phyloP scores from a whole-genome alignment of 2,888 invertebrate genomes.

The Timandra comae region DNA sequence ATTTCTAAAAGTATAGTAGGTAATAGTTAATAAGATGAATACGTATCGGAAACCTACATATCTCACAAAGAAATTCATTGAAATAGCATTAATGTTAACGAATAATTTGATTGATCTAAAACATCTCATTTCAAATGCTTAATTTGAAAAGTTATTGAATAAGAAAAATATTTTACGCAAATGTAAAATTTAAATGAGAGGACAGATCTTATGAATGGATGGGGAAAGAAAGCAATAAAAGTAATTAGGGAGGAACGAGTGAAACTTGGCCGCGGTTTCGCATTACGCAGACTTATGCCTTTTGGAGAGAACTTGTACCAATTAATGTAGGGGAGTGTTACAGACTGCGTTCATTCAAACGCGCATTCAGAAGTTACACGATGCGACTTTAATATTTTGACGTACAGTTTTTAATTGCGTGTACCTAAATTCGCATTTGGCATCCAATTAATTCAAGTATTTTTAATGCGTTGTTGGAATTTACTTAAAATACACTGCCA shows the following conservation, averaged over 20 bases:
- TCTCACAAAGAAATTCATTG: too few relatives aligned
- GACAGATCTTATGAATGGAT: slow-evolving; percentile 42
- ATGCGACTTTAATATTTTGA: too few relatives aligned
- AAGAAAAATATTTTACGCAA: slow-evolving; percentile 12
- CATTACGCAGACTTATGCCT: slow-evolving; percentile 52
- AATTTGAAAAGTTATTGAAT: slow-evolving; percentile 12
- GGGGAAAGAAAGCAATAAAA: slow-evolving; percentile 53
- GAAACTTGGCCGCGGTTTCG: slow-evolving; percentile 49
- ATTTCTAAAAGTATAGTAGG: too few relatives aligned
- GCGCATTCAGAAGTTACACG: background rate
- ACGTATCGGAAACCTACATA: too few relatives aligned
- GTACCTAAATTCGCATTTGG: too few relatives aligned
- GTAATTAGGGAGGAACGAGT: slow-evolving; percentile 54
- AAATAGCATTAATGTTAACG: too few relatives aligned
- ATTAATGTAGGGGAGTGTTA: slow-evolving; percentile 43
- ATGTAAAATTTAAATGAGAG: slow-evolving; percentile 32
- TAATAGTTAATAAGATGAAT: too few relatives aligned
- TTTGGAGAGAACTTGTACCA: slow-evolving; percentile 50
- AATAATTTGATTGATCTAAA: too few relatives aligned
- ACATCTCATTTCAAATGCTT: slow-evolving; percentile 8
- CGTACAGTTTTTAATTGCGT: too few relatives aligned
- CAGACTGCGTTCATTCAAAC: background rate
- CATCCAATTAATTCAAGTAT: too few relatives aligned
- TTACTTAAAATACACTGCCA: too few relatives aligned
- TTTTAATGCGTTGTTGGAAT: too few relatives aligned